Base-by-base conservation (phyloP, 2,113 vertebrate species). In the Formicarius rufipectus region DNA sequence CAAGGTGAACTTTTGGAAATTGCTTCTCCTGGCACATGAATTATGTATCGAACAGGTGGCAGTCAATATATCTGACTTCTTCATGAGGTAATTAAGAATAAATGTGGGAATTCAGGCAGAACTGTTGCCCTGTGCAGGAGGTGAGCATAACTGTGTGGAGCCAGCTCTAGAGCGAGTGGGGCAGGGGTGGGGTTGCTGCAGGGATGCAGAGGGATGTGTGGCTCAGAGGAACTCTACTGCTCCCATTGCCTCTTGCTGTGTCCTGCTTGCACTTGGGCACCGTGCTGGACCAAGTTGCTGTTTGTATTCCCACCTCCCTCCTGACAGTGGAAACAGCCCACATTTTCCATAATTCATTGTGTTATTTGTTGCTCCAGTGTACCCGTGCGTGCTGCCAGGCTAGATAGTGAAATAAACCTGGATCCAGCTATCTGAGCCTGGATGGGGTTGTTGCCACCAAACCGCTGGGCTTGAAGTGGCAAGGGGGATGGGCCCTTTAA, bases 81-180 rank as follows among this genome's bases (percentile, higher is more conserved):
- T 77, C 86, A 49, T 0, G 14, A 95, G 80, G 91, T 95, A 93
- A 93, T 96, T 95, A 97, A 69, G 93, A 85, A 78, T 80, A 84
- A 96, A 96, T 83, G 60, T 84, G 90, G 92, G 90, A 94, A 93
- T 85, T 80, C 19, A 87, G 93, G 92, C 92, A 96, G 93, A 95
- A 63, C 84, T 55, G 64, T 15, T 85, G 75, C 56, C 53, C 72
- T 24, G 73, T 3, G 21, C 0, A 1, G 67, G 67, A 82, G 64
- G 78, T 0, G 30, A 91, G 53, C 0, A 3, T 7, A 22, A 6
- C 44, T 8, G 1, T 7, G 1, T 1, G 12, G 8, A 69, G 55
- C 45, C 4, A 3, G 49, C 39, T 77, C 63, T 17, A 72, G 68
- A 44, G 47, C 1, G 5, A 13, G 2, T 4, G n/a, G 21, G 52